Evolutionary conservation across 2,113 vertebrate species (phyloP).

Genomic region (Channa argus): DNA sequence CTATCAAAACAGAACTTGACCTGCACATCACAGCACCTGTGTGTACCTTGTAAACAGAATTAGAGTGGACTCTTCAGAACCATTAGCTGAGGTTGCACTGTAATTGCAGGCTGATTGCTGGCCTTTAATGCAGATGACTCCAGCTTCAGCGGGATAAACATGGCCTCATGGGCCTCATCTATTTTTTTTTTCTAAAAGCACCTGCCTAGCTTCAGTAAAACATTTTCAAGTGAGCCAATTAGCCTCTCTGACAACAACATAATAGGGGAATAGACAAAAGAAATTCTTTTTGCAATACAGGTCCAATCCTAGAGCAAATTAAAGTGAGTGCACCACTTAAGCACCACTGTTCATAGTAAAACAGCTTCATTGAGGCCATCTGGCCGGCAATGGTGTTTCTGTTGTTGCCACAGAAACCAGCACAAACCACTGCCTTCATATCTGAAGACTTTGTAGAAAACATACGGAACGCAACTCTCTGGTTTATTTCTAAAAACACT

Average conservation of each 20-base stretch:
- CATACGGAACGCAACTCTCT: not conserved
- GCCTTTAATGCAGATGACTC: conserved; percentile 58
- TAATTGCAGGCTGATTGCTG: conserved; percentile 69
- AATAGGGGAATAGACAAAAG: conserved; percentile 55
- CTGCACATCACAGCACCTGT: conserved; percentile 9
- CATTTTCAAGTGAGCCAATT: conserved; percentile 69
- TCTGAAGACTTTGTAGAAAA: conserved; percentile 9
- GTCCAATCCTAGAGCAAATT: conserved; percentile 48
- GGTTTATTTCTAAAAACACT: too few species aligned
- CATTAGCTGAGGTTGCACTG: conserved; percentile 74
- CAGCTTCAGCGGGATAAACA: conserved; percentile 49
- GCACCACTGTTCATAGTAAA: conserved; percentile 38
- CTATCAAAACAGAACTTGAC: conserved; percentile 45
- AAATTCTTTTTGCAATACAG: conserved; percentile 51
- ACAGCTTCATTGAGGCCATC: conserved; percentile 50
- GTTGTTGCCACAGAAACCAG: conserved; percentile 63
- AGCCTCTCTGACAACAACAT: conserved; percentile 57
- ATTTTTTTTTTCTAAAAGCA: conserved; percentile 40
- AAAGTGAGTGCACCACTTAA: conserved; percentile 51
- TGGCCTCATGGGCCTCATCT: conserved; percentile 30
- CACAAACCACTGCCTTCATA: conserved; percentile 20
- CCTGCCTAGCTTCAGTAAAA: conserved; percentile 58
- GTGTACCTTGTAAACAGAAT: conserved; percentile 29
- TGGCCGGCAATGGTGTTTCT: conserved; percentile 28
- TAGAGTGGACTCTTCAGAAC: conserved; percentile 73